Evolutionary conservation across 2,888 invertebrate genomes (phyloP).

Genomic region (Melipona bicolor): DNA sequence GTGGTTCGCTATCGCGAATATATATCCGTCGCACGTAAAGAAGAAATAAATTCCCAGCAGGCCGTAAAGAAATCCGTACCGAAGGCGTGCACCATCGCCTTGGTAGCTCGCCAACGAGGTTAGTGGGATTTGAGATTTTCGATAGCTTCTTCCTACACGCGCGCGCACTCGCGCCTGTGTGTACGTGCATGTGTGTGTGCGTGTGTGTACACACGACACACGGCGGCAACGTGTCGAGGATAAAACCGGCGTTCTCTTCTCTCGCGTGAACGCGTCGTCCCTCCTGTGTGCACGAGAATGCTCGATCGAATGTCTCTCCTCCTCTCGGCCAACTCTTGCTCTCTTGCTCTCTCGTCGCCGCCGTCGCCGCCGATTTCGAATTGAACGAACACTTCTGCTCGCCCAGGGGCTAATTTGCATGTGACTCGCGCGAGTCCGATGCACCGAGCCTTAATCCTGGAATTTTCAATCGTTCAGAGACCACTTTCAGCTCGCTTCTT

Average conservation of each 20-base stretch:
- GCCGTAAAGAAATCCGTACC: conserved; percentile 72
- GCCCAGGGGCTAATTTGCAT: conserved; percentile 24
- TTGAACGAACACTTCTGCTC: background rate
- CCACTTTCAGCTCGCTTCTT: too few species aligned
- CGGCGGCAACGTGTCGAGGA: conserved; percentile 39
- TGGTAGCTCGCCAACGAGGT: conserved; percentile 80
- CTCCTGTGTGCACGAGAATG: conserved; percentile 22
- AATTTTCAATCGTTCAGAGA: background rate
- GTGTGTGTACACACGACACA: background rate
- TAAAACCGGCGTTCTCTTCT: conserved; percentile 57
- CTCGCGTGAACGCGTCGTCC: conserved; percentile 48
- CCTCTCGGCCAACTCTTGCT: background rate
- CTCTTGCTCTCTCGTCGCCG: too few species aligned
- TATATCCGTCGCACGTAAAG: conserved; percentile 72
- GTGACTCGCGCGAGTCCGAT: conserved; percentile 39
- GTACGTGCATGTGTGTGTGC: too few species aligned
- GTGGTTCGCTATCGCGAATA: conserved; percentile 62
- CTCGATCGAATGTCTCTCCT: background rate
- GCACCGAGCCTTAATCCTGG: conserved; percentile 34
- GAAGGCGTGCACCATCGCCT: conserved; percentile 65
- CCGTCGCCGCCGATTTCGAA: background rate
- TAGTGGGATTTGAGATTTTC: conserved; percentile 82
- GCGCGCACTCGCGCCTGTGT: background rate
- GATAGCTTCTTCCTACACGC: conserved; percentile 74
- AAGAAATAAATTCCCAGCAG: conserved; percentile 75